These are phyloP conservation scores for Sialis lutaria DNA, from an alignment of 2,888 invertebrate species.

Conservation along the genomic window DNA sequence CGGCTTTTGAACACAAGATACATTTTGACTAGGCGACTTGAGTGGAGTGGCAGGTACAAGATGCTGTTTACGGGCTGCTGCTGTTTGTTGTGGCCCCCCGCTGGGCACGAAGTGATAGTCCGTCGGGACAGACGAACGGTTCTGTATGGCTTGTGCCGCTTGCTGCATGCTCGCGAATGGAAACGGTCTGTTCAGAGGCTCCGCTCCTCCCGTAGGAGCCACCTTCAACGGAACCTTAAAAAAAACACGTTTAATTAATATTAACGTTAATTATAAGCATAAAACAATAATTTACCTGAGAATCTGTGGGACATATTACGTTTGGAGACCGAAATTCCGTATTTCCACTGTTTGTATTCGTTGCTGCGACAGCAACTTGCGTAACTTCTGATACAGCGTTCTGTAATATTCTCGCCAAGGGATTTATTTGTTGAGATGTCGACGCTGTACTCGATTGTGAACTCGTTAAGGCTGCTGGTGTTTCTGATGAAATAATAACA, in stretches of 20 bases:
- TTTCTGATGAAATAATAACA: not conserved
- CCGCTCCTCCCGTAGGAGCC: slow-evolving; percentile 29
- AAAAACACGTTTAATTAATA: too few relatives aligned
- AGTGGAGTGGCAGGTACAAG: slow-evolving; percentile 5
- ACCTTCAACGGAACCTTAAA: slow-evolving; percentile 9
- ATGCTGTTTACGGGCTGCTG: slow-evolving; percentile 7
- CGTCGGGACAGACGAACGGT: slow-evolving; percentile 28
- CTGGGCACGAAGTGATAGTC: slow-evolving; percentile 6
- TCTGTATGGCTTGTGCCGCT: slow-evolving; percentile 65
- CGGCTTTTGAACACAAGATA: slow-evolving; percentile 23
- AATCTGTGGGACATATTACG: slow-evolving; percentile 71
- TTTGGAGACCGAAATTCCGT: slow-evolving; percentile 47
- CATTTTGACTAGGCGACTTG: slow-evolving; percentile 17
- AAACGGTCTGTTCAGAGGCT: slow-evolving; percentile 45
- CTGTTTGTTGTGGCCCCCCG: slow-evolving; percentile 7
- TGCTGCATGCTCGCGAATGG: slow-evolving; percentile 88
- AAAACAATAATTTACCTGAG: slow-evolving; percentile 19
- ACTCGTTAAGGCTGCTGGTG: not conserved
- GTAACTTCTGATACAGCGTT: slow-evolving; percentile 11
- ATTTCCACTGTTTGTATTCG: slow-evolving; percentile 2
- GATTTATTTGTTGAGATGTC: not conserved
- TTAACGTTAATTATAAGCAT: slow-evolving; percentile 3
- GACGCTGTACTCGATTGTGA: not conserved
- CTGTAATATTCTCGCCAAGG: slow-evolving; percentile 11
- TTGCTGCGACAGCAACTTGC: slow-evolving; percentile 9